phyloP scores from a whole-genome alignment of 2,888 invertebrate species.

The Latrodectus hesperus region DNA sequence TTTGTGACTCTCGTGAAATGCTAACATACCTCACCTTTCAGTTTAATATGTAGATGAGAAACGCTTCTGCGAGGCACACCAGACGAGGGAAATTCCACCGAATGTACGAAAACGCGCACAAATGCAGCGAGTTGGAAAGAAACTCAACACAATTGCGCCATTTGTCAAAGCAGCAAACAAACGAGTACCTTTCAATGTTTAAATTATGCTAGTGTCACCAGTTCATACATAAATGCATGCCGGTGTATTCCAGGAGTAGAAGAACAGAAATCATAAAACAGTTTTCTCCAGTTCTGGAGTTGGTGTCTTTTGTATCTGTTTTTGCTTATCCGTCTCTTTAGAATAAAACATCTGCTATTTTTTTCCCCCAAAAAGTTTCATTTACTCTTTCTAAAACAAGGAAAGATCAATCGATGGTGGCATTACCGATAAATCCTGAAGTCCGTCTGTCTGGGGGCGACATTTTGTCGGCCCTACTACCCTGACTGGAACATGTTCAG shows the following conservation, averaged over 20 bases:
- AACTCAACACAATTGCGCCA: slow-evolving; percentile 14
- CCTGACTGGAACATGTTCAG: slow-evolving; percentile 19
- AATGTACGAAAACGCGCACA: too few relatives aligned
- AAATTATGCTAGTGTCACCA: slow-evolving; percentile 49
- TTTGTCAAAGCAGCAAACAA: slow-evolving; percentile 17
- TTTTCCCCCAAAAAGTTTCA: not conserved
- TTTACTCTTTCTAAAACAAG: slow-evolving; percentile 34
- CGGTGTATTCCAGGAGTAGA: slow-evolving; percentile 14
- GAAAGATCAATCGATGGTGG: slow-evolving; percentile 50
- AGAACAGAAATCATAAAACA: slow-evolving; percentile 17
- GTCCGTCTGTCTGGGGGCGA: slow-evolving; percentile 51
- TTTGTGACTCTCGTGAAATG: too few relatives aligned
- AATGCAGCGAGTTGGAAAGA: too few relatives aligned
- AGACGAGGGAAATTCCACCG: not conserved
- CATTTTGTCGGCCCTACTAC: slow-evolving; percentile 12
- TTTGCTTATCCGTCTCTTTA: not conserved
- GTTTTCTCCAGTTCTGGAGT: slow-evolving; percentile 1
- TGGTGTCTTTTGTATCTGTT: not conserved
- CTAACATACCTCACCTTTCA: too few relatives aligned
- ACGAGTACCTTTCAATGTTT: slow-evolving; percentile 26
- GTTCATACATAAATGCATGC: slow-evolving; percentile 46
- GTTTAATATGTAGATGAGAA: too few relatives aligned
- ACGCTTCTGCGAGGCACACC: not conserved
- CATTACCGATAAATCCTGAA: slow-evolving; percentile 45
- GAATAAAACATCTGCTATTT: not conserved